Evolutionary conservation across 2,888 invertebrate species (phyloP), one percentile per base, ranked within the genome.

Genomic region (Chrysomela aeneicollis): DNA sequence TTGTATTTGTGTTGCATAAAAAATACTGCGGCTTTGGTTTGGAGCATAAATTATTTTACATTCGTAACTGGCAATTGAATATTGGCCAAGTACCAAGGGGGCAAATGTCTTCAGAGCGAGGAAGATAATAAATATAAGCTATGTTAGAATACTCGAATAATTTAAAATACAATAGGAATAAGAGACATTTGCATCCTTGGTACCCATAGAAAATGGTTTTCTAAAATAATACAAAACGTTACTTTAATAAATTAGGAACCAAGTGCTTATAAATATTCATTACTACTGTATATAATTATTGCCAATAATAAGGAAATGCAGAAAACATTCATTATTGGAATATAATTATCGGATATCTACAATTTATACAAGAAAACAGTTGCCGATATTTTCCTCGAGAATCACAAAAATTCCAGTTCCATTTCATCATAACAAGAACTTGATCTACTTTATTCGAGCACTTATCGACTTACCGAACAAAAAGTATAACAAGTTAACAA

Each of bases 201-300:
- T 76, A 77, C 74, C 70, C 70, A 42, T 42, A 70, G 73, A 76
- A 73, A 73, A 71, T 72, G 72, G 72, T 75, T 73, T 74, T 76
- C 75, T 79, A 78, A 79, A 78, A 79, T 73, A 74, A 78, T 78
- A 79, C 75, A 78, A 77, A 78, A 76, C 72, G 74, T 77, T 77
- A 76, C 74, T 78, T 70, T 74, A 79, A 80, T 80, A 81, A 81
- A 80, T 82, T 82, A 82, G 82, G 82, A 82, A 82, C 82, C 81
- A 80, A 81, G 81, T 82, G 81, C 80, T 82, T 82, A 80, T 78
- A 80, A 79, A 79, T 79, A 77, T 76, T 77, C 77, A 76, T 80
- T 78, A 80, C 79, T 78, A 77, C 78, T 77, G 78, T 72, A 71
- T 68, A 70, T 65, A 65, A 65, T 80, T 78, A 79, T 78, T 79